phyloP scores from a whole-genome alignment of 1,140 invertebrate genomes.

The Zaprionus capensis region DNA sequence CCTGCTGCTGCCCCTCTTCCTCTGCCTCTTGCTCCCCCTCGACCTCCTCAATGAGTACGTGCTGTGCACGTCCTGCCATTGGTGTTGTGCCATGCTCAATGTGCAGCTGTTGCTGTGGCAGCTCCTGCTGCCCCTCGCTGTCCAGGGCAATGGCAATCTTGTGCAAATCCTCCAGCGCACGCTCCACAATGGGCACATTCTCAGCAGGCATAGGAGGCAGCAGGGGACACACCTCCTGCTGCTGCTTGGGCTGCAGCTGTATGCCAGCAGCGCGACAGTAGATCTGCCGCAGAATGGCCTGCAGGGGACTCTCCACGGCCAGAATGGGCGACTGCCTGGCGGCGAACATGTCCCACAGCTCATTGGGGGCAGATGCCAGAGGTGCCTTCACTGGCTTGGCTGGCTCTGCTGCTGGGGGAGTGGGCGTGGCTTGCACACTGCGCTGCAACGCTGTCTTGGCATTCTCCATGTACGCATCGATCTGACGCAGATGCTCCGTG shows the following conservation, averaged over 20 bases:
- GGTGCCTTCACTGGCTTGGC: background rate
- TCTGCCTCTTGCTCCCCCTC: background rate
- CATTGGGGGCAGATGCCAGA: slow-evolving; percentile 22
- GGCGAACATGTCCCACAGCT: slow-evolving; percentile 68
- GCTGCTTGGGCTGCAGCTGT: slow-evolving; percentile 34
- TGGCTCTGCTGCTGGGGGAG: slow-evolving; percentile 10
- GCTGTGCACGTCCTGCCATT: slow-evolving; percentile 52
- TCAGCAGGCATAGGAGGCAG: slow-evolving; percentile 41
- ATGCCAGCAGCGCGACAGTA: slow-evolving; percentile 65
- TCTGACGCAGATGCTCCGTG: slow-evolving; percentile 75
- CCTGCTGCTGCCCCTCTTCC: background rate
- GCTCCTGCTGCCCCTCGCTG: slow-evolving; percentile 25
- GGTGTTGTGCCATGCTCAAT: slow-evolving; percentile 60
- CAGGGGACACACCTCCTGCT: slow-evolving; percentile 14
- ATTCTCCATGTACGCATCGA: slow-evolving; percentile 80
- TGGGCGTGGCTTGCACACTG: slow-evolving; percentile 52
- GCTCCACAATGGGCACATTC: slow-evolving; percentile 78
- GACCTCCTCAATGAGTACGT: slow-evolving; percentile 65
- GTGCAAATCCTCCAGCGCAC: slow-evolving; percentile 71
- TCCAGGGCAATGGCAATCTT: slow-evolving; percentile 59
- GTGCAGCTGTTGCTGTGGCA: slow-evolving; percentile 25
- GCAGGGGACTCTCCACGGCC: slow-evolving; percentile 67
- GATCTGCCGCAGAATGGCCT: slow-evolving; percentile 72
- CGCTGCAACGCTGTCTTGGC: slow-evolving; percentile 73
- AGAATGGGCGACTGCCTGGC: slow-evolving; percentile 65